Base-by-base conservation (phyloP, 2,113 vertebrate genomes). In the Nannospalax galili region DNA sequence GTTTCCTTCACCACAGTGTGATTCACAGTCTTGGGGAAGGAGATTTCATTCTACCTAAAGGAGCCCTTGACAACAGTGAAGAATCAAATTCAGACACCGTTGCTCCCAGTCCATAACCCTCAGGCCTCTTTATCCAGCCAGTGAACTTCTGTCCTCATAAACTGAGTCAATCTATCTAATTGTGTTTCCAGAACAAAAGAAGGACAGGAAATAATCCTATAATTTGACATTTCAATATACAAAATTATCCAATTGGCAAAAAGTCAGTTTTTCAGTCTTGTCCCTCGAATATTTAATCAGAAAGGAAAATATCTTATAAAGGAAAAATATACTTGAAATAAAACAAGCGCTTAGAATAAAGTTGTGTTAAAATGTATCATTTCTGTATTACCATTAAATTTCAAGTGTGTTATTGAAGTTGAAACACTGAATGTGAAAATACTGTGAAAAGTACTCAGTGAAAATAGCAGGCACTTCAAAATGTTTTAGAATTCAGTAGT, bases 361-460 rank as follows among this genome's bases (percentile, higher is more conserved):
- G 37, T 77, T 84, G 58, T 80, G 48, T 84, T 80, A 74, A 79
- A 94, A 74, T 64, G 5, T 30, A 95, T 86, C 52, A 87, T 52
- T 94, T 64, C 37, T 28, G 37, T 74, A 11, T 4, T 94, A 80
- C 72, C 20, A 90, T 75, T 96, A 97, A 86, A 48, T 7, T 32
- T 97, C 92, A 94, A 96, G n/a, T 0, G 0, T 88, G 8, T 16
- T 96, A 60, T 67, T 97, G 88, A 94, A 97, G 89, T 78, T 90
- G 88, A 97, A 74, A 45, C 64, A 69, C 11, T 94, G 48, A 93
- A 81, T 79, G 32, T 74, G 67, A 94, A 98, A 98, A 97, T 94
- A 92, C 88, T 96, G 95, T 72, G 82, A 96, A 89, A 98, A 96
- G 14, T 77, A n/a, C 24, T 96, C 64, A 94, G 32, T 45, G 28